Evolutionary conservation across 2,797 vertebrate species (phyloP).

Genomic region (Acipenser ruthenus): DNA sequence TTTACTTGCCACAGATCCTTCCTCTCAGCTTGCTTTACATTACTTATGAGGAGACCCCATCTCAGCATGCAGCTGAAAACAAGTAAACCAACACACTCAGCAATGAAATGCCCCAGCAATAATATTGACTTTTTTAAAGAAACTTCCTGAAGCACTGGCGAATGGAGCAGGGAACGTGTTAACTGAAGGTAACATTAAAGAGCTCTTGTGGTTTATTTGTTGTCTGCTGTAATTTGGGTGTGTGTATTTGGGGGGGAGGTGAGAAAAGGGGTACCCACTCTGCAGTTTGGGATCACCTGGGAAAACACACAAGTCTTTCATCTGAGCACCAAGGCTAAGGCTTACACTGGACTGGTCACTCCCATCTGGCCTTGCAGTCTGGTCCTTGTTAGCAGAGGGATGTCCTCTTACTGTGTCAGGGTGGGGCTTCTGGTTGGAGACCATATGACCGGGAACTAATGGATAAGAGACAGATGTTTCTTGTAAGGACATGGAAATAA

Average conservation of each 20-base stretch:
- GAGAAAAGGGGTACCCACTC: neutral
- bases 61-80: no score
- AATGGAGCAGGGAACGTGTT: no score
- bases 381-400: constrained; percentile 11
- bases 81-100: no score
- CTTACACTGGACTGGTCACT: neutral
- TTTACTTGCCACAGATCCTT: no score
- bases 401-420: neutral
- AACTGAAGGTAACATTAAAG: neutral
- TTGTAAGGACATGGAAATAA: neutral
- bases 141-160: no score
- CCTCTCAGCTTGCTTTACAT: no score
- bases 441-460: neutral
- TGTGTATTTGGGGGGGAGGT: neutral
- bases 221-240: neutral
- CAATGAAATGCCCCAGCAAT: no score
- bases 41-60: no score
- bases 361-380: neutral
- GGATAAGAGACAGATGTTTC: constrained; percentile 12
- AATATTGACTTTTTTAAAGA: no score
- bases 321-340: neutral
- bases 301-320: neutral
- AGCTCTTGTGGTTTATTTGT: neutral
- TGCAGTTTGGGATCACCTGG: neutral
- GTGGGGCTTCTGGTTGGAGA: neutral